Evolutionary conservation across 1,140 invertebrate genomes (phyloP), one percentile per base, ranked within the genome.

Genomic region (Eriosoma lanigerum): DNA sequence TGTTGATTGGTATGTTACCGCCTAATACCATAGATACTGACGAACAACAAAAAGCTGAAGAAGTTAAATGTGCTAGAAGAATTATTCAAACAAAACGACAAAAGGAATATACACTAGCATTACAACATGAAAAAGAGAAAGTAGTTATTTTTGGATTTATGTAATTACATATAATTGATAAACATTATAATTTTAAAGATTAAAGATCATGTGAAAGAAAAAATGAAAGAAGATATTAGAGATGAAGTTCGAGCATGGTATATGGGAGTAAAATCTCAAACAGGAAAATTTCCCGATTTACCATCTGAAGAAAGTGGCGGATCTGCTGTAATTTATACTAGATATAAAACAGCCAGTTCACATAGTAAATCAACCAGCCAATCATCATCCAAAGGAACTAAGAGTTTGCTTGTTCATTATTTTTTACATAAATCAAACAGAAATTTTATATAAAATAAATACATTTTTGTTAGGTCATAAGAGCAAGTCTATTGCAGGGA

Each of bases 251-350:
- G 95, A 82, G 90, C 90, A 82, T 97, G 95, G 94, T 91, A 96
- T 13, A 89, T 91, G 81, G 90, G 92, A 58, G 93, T 91, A 83
- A 92, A 92, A 84, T 88, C 91, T 68, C 90, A 91, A 82, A 94
- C 93, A 26, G 94, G 93, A 32, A 95, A 94, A 86, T 92, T 97
- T 85, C 95, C 96, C 0, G 94, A 96, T 83, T 91, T 95, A 83
- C 95, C 96, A 4, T 91, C 93, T n/a, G 93, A 92, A 78, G 95
- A 96, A 85, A 91, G 92, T 83, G 94, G 95, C 24, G 94, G 95
- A 1, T 96, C 94, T 2, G 88, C 91, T 82, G 87, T 92, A 48
- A 91, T 97, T 84, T 94, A 96, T 83, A 93, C 92, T 83, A 87
- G 91, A 83, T 91, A 91, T 86, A 82, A 82, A 56, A 81, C 81